Evolutionary conservation across 2,888 invertebrate genomes (phyloP).

Genomic region (Corythucha ciliata): DNA sequence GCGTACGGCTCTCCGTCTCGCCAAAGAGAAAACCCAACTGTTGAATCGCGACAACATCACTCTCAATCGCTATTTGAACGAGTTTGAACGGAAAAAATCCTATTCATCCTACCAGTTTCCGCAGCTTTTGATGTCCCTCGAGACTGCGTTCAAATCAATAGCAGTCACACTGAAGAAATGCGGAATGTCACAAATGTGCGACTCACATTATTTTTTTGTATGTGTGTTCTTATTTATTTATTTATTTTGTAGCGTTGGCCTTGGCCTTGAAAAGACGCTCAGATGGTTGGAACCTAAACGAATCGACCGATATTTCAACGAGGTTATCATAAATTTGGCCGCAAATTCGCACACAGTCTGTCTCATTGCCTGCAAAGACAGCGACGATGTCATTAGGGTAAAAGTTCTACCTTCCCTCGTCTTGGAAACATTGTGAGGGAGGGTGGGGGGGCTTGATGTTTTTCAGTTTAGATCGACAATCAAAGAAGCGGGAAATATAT

Average conservation of each 20-base stretch:
- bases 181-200: conserved; percentile 18
- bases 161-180: conserved; percentile 21
- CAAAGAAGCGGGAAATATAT: conserved; percentile 19
- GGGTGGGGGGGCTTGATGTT: not conserved
- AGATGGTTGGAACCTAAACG: conserved; percentile 7
- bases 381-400: conserved; percentile 20
- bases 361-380: conserved; percentile 20
- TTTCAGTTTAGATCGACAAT: conserved; percentile 15
- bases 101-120: conserved; percentile 20
- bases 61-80: conserved; percentile 16
- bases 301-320: conserved; percentile 22
- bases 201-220: not conserved
- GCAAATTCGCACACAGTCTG: conserved; percentile 17
- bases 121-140: conserved; percentile 19
- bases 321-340: conserved; percentile 19
- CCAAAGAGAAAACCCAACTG: conserved; percentile 9
- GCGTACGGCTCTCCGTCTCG: conserved; percentile 1
- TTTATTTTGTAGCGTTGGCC: too few relatives aligned
- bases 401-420: too few relatives aligned
- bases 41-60: conserved; percentile 17
- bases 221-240: conserved; percentile 1
- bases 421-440: too few relatives aligned
- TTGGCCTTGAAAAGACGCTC: too few relatives aligned
- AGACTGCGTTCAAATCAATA: conserved; percentile 19
- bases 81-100: conserved; percentile 19